A percentile compares a stretch with the other conserved stretches of the same genome.
These are phyloP conservation scores for Delia radicum DNA, from an alignment of 1,140 invertebrate genomes.

Conservation along the genomic window DNA sequence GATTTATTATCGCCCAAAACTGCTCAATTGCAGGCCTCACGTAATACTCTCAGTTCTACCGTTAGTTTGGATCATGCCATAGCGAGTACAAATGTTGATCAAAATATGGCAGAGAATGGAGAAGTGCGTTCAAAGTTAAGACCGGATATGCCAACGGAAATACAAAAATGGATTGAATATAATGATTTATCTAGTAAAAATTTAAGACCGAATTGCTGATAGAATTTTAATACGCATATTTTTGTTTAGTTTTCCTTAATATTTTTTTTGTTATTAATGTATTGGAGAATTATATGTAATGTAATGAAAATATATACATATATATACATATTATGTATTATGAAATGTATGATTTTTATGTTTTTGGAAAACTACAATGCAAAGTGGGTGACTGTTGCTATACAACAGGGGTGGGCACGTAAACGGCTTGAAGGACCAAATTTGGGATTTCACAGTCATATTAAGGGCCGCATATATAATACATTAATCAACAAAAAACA, in stretches of 20 bases:
- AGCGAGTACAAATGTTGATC: constrained; percentile 25
- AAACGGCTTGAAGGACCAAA: too few relatives aligned
- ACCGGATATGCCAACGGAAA: constrained; percentile 63
- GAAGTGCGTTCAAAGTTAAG: constrained; percentile 55
- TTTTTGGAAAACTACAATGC: too few relatives aligned
- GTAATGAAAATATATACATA: neutral
- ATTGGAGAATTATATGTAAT: neutral
- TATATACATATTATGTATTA: too few relatives aligned
- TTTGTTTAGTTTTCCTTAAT: neutral
- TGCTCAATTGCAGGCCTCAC: constrained; percentile 35
- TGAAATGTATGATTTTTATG: too few relatives aligned
- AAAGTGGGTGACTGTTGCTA: too few relatives aligned
- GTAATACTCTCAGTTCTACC: constrained; percentile 35
- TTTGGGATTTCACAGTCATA: too few relatives aligned
- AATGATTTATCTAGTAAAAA: constrained; percentile 69
- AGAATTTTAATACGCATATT: neutral
- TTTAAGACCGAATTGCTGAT: constrained; percentile 55
- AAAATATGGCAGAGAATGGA: constrained; percentile 44
- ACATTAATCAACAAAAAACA: too few relatives aligned
- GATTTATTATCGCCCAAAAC: constrained; percentile 38
- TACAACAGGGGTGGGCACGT: too few relatives aligned
- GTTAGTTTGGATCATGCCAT: constrained; percentile 32
- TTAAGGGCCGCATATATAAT: too few relatives aligned
- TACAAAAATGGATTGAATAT: constrained; percentile 66
- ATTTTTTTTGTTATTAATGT: neutral